These are phyloP conservation scores for Rhagium mordax DNA, from an alignment of 2,888 invertebrate genomes.

Conservation along the genomic window DNA sequence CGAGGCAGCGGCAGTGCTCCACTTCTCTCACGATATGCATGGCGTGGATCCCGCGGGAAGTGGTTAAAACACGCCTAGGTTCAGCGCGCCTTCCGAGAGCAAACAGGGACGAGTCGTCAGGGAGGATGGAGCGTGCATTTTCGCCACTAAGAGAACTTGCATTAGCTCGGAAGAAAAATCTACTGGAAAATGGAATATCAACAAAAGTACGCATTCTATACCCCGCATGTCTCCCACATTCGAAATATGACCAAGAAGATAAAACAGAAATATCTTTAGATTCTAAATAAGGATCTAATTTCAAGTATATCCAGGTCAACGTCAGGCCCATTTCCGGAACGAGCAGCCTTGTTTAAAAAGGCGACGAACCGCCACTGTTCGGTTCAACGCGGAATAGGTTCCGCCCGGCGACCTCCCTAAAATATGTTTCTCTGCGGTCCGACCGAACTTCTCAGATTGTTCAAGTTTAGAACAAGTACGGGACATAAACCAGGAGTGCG, in stretches of 20 bases:
- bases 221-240: too few species aligned
- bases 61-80: slow-evolving; percentile 54
- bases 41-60: slow-evolving; percentile 49
- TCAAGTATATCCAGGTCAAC: background rate
- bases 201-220: too few species aligned
- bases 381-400: slow-evolving; percentile 12
- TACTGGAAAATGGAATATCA: too few species aligned
- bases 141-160: too few species aligned
- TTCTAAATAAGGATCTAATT: too few species aligned
- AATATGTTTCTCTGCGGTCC: slow-evolving; percentile 66
- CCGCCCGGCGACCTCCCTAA: slow-evolving; percentile 53
- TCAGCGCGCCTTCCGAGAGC: slow-evolving; percentile 37
- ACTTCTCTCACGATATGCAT: slow-evolving; percentile 35
- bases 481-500: slow-evolving; percentile 62
- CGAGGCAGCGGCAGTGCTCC: slow-evolving; percentile 4
- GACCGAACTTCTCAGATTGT: slow-evolving; percentile 63
- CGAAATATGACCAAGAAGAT: too few species aligned
- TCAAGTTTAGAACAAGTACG: slow-evolving; percentile 58
- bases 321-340: background rate
- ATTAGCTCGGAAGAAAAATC: background rate
- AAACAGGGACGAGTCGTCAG: slow-evolving; percentile 36
- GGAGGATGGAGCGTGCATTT: slow-evolving; percentile 46
- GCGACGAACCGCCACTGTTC: slow-evolving; percentile 8
- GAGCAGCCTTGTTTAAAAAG: background rate
- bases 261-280: too few species aligned